These are phyloP conservation scores for Antechinus flavipes DNA, from an alignment of 2,113 vertebrate genomes.

Conservation along the genomic window DNA sequence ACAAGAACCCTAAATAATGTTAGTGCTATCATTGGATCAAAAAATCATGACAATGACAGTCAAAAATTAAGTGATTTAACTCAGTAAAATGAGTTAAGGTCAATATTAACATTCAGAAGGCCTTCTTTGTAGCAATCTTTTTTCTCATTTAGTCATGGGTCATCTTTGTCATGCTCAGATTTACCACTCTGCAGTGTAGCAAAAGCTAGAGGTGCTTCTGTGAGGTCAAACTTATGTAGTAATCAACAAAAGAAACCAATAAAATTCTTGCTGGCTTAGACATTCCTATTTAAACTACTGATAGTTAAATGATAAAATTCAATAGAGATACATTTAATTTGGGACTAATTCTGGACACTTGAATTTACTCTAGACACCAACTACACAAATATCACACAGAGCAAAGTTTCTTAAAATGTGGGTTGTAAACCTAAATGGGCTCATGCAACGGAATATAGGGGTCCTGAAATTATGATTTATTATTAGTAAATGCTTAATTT, in stretches of 20 bases:
- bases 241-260: not conserved
- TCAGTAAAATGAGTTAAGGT: constrained; percentile 40
- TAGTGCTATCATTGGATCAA: constrained; percentile 61
- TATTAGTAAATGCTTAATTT: too few relatives aligned
- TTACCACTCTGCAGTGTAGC: constrained; percentile 26
- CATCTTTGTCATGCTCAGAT: constrained; percentile 32
- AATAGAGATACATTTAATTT: not conserved
- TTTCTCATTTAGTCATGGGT: not conserved
- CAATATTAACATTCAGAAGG: constrained; percentile 46
- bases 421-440: too few relatives aligned
- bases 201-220: constrained; percentile 11
- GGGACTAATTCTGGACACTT: not conserved
- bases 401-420: too few relatives aligned
- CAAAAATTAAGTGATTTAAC: constrained; percentile 60
- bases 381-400: not conserved
- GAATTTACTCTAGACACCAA: not conserved
- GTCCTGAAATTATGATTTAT: too few relatives aligned
- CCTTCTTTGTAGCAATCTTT: constrained; percentile 38
- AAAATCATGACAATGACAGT: constrained; percentile 59
- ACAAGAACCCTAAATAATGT: constrained; percentile 30
- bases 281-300: not conserved
- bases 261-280: not conserved
- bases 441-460: too few relatives aligned
- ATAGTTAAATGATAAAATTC: not conserved
- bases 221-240: not conserved